Evolutionary conservation across 2,797 vertebrate species (phyloP), one percentile per base, ranked within the genome.

Genomic region (Ibycter americanus): DNA sequence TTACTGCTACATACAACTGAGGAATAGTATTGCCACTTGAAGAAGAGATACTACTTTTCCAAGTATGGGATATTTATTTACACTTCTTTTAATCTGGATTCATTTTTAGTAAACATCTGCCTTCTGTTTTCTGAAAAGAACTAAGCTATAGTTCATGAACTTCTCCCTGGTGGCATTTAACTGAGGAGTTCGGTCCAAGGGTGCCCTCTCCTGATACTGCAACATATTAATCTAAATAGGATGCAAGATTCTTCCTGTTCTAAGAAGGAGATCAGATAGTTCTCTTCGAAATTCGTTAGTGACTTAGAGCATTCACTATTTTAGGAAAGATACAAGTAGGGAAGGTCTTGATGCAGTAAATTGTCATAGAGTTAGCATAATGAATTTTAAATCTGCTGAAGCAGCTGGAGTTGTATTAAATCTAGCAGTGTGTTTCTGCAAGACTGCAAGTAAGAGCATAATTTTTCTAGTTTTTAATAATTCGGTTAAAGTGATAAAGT

Each of bases 161-260:
- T 67, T 79, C 52, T 82, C 59, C 20, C 16, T 86, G 56, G 19
- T 74, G 76, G 49, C 6, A 34, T 88, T 95, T 70, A 65, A 22
- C n/a, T 18, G 81, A 55, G 87, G 83, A 87, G 40, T 44, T 77
- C 9, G 9, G 83, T 87, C 67, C 61, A 25, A 95, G 91, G 56
- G 88, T 96, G 97, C 97, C 97, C 96, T 93, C 96, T 97, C 83
- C 93, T 96, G 97, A 83, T 78, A 17, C 74, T 65, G 62, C 67
- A 81, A 79, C 11, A 18, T 46, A 71, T 82, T 38, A 22, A 71
- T 65, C 70, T 52, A 31, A 83, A n/a, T 16, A 58, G 12, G 14
- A 21, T 47, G 19, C 25, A 26, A 70, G 46, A 21, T 32, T 54
- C 32, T 76, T 68, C 49, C 34, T 59, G 4, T 27, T 59, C 36